Conservation (phyloP, 2,888 invertebrate species). For the Lucinisca nassula region DNA sequence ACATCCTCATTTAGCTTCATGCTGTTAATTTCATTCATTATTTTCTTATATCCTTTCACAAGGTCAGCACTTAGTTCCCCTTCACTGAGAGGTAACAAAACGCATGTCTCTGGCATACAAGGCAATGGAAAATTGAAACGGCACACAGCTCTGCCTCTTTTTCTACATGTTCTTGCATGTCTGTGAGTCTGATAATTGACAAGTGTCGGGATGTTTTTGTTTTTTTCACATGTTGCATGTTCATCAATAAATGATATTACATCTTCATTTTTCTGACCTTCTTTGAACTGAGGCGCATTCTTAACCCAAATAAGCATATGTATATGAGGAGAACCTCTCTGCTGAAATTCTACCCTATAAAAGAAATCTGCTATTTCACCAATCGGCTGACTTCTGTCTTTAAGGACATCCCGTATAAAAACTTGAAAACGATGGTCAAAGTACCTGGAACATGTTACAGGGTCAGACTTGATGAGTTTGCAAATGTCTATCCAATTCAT, state of each 20-base stretch:
- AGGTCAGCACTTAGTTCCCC: not conserved
- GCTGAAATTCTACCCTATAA: slow-evolving; percentile 44
- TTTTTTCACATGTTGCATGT: slow-evolving; percentile 34
- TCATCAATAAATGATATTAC: slow-evolving; percentile 11
- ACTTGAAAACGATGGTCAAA: slow-evolving; percentile 45
- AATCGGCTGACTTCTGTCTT: slow-evolving; percentile 30
- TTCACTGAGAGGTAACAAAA: slow-evolving; percentile 43
- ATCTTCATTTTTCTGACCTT: not conserved
- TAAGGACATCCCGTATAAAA: slow-evolving; percentile 40
- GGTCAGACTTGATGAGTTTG: slow-evolving; percentile 55
- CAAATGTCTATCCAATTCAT: slow-evolving; percentile 21
- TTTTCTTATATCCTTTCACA: not conserved
- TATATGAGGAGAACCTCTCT: slow-evolving; percentile 63
- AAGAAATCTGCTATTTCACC: slow-evolving; percentile 62
- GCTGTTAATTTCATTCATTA: slow-evolving; percentile 3
- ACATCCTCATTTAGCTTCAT: not conserved
- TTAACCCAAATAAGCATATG: slow-evolving; percentile 64
- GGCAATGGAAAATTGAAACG: slow-evolving; percentile 59
- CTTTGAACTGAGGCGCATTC: slow-evolving; percentile 34
- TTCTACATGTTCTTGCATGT: slow-evolving; percentile 51
- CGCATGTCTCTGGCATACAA: slow-evolving; percentile 36
- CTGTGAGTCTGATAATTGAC: slow-evolving; percentile 46
- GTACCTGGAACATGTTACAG: slow-evolving; percentile 62
- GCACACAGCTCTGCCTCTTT: slow-evolving; percentile 22
- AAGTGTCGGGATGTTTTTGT: not conserved